These are phyloP conservation scores for Myotis yumanensis DNA, from an alignment of 2,113 vertebrate species.

Conservation along the genomic window DNA sequence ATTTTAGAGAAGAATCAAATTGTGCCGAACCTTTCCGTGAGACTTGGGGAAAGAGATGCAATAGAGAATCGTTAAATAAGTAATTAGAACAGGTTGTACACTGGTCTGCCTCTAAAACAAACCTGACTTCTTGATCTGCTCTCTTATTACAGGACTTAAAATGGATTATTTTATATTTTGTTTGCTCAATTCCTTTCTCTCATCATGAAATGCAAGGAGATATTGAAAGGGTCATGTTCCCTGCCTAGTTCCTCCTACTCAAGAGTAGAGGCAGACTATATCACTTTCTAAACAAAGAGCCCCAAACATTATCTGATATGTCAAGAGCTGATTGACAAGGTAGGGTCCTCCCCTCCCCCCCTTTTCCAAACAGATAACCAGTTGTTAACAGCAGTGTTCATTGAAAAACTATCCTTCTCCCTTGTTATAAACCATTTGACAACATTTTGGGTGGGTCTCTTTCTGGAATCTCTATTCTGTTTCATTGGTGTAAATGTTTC, in stretches of 20 bases:
- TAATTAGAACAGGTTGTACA: background rate
- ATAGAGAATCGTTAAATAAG: background rate
- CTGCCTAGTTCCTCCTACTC: background rate
- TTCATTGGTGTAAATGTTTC: background rate
- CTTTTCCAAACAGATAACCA: background rate
- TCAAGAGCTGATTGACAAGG: background rate
- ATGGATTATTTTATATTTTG: background rate
- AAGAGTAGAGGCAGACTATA: background rate
- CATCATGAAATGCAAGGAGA: background rate
- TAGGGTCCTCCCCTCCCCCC: background rate
- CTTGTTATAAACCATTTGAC: background rate
- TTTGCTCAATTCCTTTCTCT: background rate
- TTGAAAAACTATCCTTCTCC: background rate
- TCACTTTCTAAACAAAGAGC: background rate
- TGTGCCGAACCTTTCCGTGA: background rate
- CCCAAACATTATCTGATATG: background rate
- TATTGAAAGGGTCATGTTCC: no score
- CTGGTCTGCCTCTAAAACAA: background rate
- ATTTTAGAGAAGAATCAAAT: background rate
- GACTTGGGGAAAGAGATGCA: background rate
- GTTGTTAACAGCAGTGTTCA: background rate
- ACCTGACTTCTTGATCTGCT: background rate
- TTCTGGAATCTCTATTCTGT: background rate
- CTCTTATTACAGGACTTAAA: background rate
- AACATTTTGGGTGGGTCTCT: background rate